Conservation (phyloP, 2,888 invertebrate genomes). For the Scrobipalpa costella region DNA sequence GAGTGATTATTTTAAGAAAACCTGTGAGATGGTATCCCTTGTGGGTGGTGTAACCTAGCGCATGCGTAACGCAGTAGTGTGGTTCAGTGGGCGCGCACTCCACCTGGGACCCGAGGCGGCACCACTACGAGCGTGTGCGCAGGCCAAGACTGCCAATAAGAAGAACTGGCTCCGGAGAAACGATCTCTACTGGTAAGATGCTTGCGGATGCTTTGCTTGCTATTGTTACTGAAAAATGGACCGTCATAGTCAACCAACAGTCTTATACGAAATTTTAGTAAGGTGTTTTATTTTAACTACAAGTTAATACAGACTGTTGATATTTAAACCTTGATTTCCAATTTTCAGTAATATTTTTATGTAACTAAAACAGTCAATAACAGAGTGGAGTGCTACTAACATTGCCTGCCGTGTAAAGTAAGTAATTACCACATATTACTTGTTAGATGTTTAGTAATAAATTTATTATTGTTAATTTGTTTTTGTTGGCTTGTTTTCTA, state of each 20-base stretch:
- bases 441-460: not conserved
- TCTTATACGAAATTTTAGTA: not conserved
- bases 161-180: constrained; percentile 84
- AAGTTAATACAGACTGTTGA: constrained; percentile 3
- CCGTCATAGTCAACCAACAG: not conserved
- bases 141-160: constrained; percentile 81
- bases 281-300: not conserved
- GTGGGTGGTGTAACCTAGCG: constrained; percentile 69
- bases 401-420: constrained; percentile 40
- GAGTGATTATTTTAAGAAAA: too few species aligned
- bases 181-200: constrained; percentile 80
- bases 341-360: constrained; percentile 8
- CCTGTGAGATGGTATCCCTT: constrained; percentile 41
- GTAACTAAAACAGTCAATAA: constrained; percentile 28
- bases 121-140: constrained; percentile 94
- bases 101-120: constrained; percentile 94
- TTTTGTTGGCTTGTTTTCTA: constrained; percentile 47
- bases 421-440: too few species aligned
- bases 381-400: constrained; percentile 50
- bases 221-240: not conserved
- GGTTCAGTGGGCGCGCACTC: constrained; percentile 82
- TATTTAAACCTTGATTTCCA: not conserved
- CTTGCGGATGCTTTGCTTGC: constrained; percentile 29
- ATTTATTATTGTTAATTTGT: constrained; percentile 14
- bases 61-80: constrained; percentile 80